These are phyloP conservation scores for Peromyscus polionotus DNA, from an alignment of 2,113 vertebrate species.

Conservation along the genomic window DNA sequence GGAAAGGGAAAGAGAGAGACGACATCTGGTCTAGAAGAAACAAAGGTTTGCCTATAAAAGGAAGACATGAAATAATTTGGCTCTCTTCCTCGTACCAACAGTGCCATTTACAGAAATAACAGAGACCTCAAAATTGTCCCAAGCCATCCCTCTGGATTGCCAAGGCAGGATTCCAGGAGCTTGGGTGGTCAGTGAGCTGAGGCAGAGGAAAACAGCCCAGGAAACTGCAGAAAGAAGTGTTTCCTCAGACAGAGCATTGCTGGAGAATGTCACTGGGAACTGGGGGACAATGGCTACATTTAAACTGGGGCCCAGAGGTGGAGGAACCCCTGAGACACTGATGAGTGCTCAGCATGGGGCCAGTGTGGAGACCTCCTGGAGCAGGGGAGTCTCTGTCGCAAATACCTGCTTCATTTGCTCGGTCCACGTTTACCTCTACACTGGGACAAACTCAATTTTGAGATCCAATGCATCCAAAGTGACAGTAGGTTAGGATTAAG, in stretches of 20 bases:
- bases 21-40: background rate
- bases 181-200: constrained; percentile 34
- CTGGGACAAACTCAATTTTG: background rate
- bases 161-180: background rate
- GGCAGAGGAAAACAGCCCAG: background rate
- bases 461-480: background rate
- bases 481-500: background rate
- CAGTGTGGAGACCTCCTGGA: background rate
- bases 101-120: constrained; percentile 58
- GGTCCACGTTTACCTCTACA: too few relatives aligned
- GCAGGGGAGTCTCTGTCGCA: background rate
- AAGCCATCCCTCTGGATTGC: background rate
- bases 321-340: background rate
- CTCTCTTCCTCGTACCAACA: constrained; percentile 22
- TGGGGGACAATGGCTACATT: background rate
- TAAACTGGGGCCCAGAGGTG: background rate
- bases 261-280: background rate
- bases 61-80: constrained; percentile 3
- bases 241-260: background rate
- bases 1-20: background rate
- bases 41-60: background rate
- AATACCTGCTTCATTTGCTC: background rate
- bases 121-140: constrained; percentile 51
- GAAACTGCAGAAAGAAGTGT: background rate
- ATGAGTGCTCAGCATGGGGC: background rate